Base-by-base conservation (phyloP, 2,797 vertebrate genomes). In the Furcifer pardalis region DNA sequence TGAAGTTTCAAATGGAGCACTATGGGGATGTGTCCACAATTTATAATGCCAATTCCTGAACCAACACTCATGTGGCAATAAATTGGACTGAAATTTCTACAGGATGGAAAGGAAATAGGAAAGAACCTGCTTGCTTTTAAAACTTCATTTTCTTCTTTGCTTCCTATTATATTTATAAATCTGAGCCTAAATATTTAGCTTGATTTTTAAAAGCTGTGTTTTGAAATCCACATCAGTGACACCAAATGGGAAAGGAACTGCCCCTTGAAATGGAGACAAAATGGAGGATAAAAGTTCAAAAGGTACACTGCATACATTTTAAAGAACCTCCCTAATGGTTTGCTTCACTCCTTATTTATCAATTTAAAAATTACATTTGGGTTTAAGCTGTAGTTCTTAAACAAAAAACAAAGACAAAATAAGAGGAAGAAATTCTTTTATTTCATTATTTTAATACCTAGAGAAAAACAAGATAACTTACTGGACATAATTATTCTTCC, bases 391-490 rank as follows among this genome's bases (percentile, higher is more conserved):
- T 27, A 21, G 2, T 40, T 74, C 73, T 35, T 8, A 8, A 59
- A 46, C 12, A 46, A 76, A 59, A n/a, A 35, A 2, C 25, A 59
- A 42, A 59, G 7, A 56, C 49, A 56, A 23, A 13, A 71, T 7
- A 44, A 60, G n/a, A 73, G 30, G 5, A 71, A 19, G 30, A 72
- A 21, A 23, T 32, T 8, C 40, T 40, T 73, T 81, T 44, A 81
- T 4, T 17, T 62, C 6, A 46, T 44, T 8, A 32, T 44, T 42
- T 32, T 60, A 25, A 44, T 60, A 62, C 40, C 25, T n/a, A 27
- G 46, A 59, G 52, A 73, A 83, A 83, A 56, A 23, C 56, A 27
- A 62, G 27, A 56, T 74, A 63, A 74, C 71, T 62, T 74, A 83
- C 62, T 77, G 66, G 60, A 40, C 44, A 56, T n/a, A 30, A 68